Percentiles rank a stretch among this genome's conserved stretches.
phyloP scores from a whole-genome alignment of 2,113 vertebrate genomes.

The Ondatra zibethicus region DNA sequence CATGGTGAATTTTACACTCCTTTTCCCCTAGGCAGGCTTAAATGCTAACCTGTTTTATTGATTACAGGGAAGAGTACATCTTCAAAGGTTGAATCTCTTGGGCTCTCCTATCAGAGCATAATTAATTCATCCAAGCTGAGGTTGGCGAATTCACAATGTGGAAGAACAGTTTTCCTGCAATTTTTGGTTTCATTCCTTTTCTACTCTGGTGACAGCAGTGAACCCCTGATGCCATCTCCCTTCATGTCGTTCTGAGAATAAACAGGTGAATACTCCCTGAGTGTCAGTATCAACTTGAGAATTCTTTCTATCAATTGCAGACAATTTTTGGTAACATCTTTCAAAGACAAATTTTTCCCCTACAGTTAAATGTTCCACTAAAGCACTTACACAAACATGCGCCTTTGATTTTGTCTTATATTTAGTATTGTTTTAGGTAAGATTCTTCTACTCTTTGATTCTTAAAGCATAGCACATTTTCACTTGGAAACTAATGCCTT shows the following conservation, averaged over 20 bases:
- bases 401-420: background rate
- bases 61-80: constrained; percentile 51
- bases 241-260: background rate
- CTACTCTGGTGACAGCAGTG: background rate
- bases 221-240: background rate
- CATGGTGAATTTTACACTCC: background rate
- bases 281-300: background rate
- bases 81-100: constrained; percentile 51
- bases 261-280: background rate
- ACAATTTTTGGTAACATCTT: background rate
- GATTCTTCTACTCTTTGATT: background rate
- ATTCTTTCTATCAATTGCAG: background rate
- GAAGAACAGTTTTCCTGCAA: constrained; percentile 22
- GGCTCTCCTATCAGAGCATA: constrained; percentile 36
- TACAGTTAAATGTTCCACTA: background rate
- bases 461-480: constrained; percentile 26
- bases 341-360: background rate
- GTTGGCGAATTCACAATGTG: constrained; percentile 5
- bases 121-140: constrained; percentile 55
- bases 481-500: background rate
- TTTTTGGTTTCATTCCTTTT: constrained; percentile 14
- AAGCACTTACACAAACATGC: background rate
- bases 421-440: background rate
- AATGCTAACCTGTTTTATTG: constrained; percentile 62
- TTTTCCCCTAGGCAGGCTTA: constrained; percentile 11